Conservation (phyloP, 2,113 vertebrate species). For the Tylochromis polylepis region DNA sequence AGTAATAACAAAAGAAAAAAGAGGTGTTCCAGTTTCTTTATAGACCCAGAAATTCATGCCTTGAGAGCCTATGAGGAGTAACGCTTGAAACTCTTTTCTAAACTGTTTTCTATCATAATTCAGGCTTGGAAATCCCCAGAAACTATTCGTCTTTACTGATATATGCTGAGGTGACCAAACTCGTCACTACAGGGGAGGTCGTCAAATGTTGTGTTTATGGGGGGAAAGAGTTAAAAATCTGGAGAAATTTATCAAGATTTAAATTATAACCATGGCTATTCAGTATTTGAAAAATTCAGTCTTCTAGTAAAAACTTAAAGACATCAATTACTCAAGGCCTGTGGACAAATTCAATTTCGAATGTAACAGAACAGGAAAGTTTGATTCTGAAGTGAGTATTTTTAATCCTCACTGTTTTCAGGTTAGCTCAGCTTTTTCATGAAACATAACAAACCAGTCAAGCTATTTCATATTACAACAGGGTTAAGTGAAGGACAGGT, state of each 20-base stretch:
- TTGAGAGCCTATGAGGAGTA: background rate
- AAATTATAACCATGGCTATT: background rate
- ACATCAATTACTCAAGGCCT: background rate
- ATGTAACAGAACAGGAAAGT: background rate
- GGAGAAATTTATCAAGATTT: background rate
- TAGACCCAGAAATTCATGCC: background rate
- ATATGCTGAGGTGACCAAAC: background rate
- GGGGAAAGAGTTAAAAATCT: background rate
- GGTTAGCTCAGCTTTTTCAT: background rate
- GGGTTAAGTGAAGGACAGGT: constrained; percentile 24
- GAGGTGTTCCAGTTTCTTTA: background rate
- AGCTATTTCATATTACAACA: background rate
- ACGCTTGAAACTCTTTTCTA: background rate
- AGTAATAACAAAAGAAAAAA: background rate
- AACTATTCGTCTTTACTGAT: background rate
- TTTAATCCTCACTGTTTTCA: background rate
- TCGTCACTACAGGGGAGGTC: background rate
- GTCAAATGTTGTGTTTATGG: background rate
- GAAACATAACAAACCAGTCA: background rate
- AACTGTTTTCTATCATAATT: background rate
- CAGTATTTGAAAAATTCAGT: background rate
- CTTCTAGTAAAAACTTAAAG: background rate
- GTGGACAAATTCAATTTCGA: background rate
- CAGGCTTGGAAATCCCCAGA: background rate
- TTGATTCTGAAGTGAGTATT: background rate